A percentile compares a stretch with the other conserved stretches of the same genome.
These are phyloP conservation scores for Cynoglossus semilaevis DNA, from an alignment of 2,113 vertebrate genomes.

Conservation along the genomic window DNA sequence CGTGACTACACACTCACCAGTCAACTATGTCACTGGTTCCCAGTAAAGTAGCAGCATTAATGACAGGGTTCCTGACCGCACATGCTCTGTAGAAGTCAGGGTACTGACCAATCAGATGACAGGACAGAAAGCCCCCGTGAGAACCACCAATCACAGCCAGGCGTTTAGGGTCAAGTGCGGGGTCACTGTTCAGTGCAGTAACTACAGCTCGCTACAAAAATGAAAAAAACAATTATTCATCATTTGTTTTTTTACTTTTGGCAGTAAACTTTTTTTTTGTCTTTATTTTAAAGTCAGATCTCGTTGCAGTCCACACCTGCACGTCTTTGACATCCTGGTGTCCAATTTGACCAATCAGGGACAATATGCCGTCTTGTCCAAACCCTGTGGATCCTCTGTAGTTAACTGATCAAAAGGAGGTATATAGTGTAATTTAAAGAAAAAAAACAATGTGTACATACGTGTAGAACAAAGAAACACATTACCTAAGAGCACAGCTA, in stretches of 20 bases:
- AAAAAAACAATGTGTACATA: neutral
- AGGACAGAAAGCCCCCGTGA: constrained; percentile 83
- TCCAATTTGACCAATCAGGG: constrained; percentile 79
- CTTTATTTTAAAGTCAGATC: neutral
- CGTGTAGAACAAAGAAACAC: neutral
- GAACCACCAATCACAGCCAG: constrained; percentile 82
- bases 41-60: constrained; percentile 79
- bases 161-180: constrained; percentile 66
- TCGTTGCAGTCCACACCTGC: constrained; percentile 69
- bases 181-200: constrained; percentile 55
- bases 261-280: neutral
- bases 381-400: constrained; percentile 85
- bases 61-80: constrained; percentile 79
- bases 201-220: constrained; percentile 71
- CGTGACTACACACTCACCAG: constrained; percentile 71
- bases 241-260: neutral
- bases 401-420: constrained; percentile 74
- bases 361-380: constrained; percentile 80
- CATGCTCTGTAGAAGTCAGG: constrained; percentile 80
- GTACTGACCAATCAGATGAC: constrained; percentile 80
- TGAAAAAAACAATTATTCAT: too few relatives aligned
- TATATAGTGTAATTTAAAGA: neutral
- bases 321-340: constrained; percentile 84
- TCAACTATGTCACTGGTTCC: constrained; percentile 85
- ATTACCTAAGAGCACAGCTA: constrained; percentile 82